Evolutionary conservation across 2,888 invertebrate species (phyloP).

Genomic region (Molanna angustata): DNA sequence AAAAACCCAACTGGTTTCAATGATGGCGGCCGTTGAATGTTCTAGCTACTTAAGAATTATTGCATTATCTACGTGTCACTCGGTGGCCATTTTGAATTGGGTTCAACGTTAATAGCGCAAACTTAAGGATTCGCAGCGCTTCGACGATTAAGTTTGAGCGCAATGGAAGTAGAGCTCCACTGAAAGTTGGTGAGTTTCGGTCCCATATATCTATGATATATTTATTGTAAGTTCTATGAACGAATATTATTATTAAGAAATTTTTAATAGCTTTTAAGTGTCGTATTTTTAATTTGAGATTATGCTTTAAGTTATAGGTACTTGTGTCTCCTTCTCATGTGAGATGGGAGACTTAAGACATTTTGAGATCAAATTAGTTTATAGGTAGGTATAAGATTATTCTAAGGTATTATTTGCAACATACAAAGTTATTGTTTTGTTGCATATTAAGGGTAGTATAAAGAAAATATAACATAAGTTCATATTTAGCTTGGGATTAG

Average conservation of each 20-base stretch:
- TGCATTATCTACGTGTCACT: slow-evolving; percentile 11
- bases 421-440: slow-evolving; percentile 14
- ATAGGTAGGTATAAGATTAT: too few relatives aligned
- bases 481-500: slow-evolving; percentile 28
- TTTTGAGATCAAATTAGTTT: too few relatives aligned
- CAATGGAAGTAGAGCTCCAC: slow-evolving; percentile 20
- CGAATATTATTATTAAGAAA: slow-evolving; percentile 50
- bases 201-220: slow-evolving; percentile 99
- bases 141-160: slow-evolving; percentile 7
- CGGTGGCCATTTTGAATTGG: slow-evolving; percentile 8
- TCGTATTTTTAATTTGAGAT: slow-evolving; percentile 37
- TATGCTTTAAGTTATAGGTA: slow-evolving; percentile 33
- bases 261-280: slow-evolving; percentile 27
- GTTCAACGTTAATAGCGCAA: slow-evolving; percentile 17
- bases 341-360: slow-evolving; percentile 22
- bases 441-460: slow-evolving; percentile 2
- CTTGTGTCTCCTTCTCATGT: slow-evolving; percentile 31
- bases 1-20: slow-evolving; percentile 23
- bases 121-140: too few relatives aligned
- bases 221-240: slow-evolving; percentile 96
- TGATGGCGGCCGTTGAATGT: background rate
- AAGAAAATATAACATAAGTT: too few relatives aligned
- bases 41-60: background rate
- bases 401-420: too few relatives aligned
- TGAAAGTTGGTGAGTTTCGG: slow-evolving; percentile 71